These are phyloP conservation scores for Tetrax tetrax DNA, from an alignment of 2,113 vertebrate genomes.

Conservation along the genomic window DNA sequence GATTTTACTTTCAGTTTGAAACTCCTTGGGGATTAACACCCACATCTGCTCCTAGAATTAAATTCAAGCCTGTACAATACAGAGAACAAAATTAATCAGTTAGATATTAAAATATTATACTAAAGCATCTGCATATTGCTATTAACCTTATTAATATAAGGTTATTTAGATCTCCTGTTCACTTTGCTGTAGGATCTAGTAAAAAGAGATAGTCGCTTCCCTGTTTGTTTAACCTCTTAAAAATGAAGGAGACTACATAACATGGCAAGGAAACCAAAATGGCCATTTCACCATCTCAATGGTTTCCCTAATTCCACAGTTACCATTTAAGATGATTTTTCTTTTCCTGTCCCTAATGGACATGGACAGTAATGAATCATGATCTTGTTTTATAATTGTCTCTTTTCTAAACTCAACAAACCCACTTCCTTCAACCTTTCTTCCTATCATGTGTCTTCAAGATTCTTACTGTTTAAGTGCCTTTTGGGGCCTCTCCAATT, in stretches of 20 bases:
- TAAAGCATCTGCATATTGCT: not conserved
- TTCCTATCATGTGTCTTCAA: not conserved
- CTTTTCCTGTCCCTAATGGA: not conserved
- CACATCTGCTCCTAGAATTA: not conserved
- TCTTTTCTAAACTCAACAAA: not conserved
- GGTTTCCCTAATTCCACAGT: not conserved
- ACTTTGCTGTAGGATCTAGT: not conserved
- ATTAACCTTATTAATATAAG: not conserved
- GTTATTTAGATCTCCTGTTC: not conserved
- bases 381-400: not conserved
- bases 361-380: not conserved
- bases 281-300: not conserved
- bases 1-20: not conserved
- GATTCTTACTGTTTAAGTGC: not conserved
- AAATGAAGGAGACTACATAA: not conserved
- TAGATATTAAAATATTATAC: not conserved
- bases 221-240: not conserved
- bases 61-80: not conserved
- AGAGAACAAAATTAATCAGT: not conserved
- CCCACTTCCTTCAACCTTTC: not conserved
- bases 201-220: not conserved
- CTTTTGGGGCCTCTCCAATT: not conserved
- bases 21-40: not conserved
- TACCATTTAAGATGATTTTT: not conserved
- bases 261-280: not conserved